Percentiles rank a stretch among this genome's conserved stretches.
Evolutionary conservation across 2,888 invertebrate species (phyloP).

Genomic region (Arctia plantaginis): DNA sequence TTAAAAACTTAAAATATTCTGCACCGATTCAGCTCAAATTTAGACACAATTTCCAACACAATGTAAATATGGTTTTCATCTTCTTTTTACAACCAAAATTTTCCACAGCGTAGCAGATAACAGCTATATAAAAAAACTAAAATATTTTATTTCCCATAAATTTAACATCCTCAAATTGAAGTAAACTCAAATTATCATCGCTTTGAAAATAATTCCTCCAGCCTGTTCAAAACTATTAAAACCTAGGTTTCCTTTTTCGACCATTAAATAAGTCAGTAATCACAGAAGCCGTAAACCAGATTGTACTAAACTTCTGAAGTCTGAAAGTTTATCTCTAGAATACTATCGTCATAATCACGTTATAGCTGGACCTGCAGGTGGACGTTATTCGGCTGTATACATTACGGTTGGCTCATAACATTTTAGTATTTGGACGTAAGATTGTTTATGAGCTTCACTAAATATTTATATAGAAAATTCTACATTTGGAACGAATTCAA

Average conservation of each 20-base stretch:
- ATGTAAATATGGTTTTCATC: too few relatives aligned
- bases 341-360: conserved; percentile 6
- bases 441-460: background rate
- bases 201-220: background rate
- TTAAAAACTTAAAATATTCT: too few relatives aligned
- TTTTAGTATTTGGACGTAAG: background rate
- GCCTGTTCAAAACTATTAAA: background rate
- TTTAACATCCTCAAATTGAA: background rate
- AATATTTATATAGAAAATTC: background rate
- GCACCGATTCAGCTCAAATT: too few relatives aligned
- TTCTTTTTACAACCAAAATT: too few relatives aligned
- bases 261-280: background rate
- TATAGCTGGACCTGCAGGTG: background rate
- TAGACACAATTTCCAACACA: too few relatives aligned
- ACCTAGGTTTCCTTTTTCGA: background rate
- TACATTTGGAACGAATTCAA: background rate
- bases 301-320: background rate
- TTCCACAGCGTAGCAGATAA: too few relatives aligned
- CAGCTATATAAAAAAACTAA: background rate
- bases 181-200: background rate
- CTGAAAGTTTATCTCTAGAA: background rate
- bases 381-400: background rate
- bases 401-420: background rate
- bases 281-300: background rate
- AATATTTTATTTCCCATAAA: background rate